Evolutionary conservation across 2,888 invertebrate species (phyloP), one percentile per base, ranked within the genome.

Genomic region (Drosophila putrida): DNA sequence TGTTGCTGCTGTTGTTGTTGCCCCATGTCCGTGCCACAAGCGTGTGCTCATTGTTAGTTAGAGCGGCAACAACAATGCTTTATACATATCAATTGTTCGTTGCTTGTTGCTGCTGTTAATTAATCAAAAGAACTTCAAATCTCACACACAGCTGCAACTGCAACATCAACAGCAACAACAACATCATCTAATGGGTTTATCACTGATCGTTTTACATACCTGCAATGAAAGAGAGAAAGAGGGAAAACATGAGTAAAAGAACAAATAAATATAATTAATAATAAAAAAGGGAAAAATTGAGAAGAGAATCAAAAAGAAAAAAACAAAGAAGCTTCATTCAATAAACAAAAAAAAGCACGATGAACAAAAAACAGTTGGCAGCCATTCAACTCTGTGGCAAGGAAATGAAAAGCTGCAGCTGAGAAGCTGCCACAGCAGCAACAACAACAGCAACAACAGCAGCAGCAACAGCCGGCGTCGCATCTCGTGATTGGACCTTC

Each of bases 401-500:
- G 77, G 41, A 64, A 64, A 55, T 69, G 46, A 20, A 50, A 61
- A 72, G 65, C 63, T 46, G 65, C 71, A 38, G 38, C 36, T 41
- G 41, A 38, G 51, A 36, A 15, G 46, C 47, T 28, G 13, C 46
- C 13, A 13, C 9, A 9, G 9, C 31, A 10, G 15, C 46, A 4
- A n/a, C 25, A 51, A 5, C 25, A 11, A 3, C 61, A 54, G 71
- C 59, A 11, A 3, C 61, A 54, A 65, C 59, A 39, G 60, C 38
- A 28, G 43, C 6, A 25, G 4, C 61, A 51, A 57, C 73, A 54
- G 59, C 35, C 35, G 35, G 51, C 61, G 51, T 43, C 49, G 46
- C 61, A 63, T 83, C 79, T 82, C 76, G 76, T 79, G 80, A 71
- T 74, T 79, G 71, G 65, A 76, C 76, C 80, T 75, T 73, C 68